A percentile compares a stretch with the other conserved stretches of the same genome.
These are phyloP conservation scores for Drosophila emarginata DNA, from an alignment of 2,888 invertebrate species.

Conservation along the genomic window DNA sequence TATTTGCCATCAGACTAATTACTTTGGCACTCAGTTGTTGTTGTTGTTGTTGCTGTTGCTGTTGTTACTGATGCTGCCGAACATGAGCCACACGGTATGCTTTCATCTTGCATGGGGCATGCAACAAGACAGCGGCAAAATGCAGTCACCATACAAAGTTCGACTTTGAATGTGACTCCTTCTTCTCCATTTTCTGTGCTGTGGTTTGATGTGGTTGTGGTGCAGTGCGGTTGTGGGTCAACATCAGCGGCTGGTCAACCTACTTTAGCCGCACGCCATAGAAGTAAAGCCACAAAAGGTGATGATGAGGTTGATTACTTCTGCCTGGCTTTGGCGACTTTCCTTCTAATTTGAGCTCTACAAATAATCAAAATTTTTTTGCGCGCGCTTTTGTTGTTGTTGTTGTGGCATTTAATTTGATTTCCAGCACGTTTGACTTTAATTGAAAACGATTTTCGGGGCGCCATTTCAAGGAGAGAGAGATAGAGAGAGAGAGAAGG, in stretches of 20 bases:
- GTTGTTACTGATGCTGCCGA: conserved; percentile 38
- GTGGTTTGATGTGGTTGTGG: not conserved
- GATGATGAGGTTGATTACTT: conserved; percentile 76
- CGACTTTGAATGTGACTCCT: conserved; percentile 20
- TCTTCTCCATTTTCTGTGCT: not conserved
- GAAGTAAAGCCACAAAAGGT: conserved; percentile 63
- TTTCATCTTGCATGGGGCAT: conserved; percentile 71
- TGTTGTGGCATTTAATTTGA: conserved; percentile 70
- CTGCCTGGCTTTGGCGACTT: conserved; percentile 63
- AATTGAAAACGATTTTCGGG: conserved; percentile 55
- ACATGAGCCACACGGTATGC: conserved; percentile 59
- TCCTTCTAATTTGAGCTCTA: conserved; percentile 72
- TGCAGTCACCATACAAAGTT: conserved; percentile 35
- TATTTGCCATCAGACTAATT: conserved; percentile 73
- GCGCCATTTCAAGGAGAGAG: conserved; percentile 31
- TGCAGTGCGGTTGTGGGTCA: conserved; percentile 48
- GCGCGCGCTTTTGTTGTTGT: conserved; percentile 30
- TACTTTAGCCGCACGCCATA: conserved; percentile 67
- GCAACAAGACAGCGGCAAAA: conserved; percentile 42
- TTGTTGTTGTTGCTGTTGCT: not conserved
- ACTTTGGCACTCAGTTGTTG: conserved; percentile 74
- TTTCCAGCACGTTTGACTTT: conserved; percentile 70
- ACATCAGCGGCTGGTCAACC: conserved; percentile 57
- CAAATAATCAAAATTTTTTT: conserved; percentile 73
- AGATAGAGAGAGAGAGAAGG: too few species aligned